These are phyloP conservation scores for Calameuta filiformis DNA, from an alignment of 2,888 invertebrate species.

Conservation along the genomic window DNA sequence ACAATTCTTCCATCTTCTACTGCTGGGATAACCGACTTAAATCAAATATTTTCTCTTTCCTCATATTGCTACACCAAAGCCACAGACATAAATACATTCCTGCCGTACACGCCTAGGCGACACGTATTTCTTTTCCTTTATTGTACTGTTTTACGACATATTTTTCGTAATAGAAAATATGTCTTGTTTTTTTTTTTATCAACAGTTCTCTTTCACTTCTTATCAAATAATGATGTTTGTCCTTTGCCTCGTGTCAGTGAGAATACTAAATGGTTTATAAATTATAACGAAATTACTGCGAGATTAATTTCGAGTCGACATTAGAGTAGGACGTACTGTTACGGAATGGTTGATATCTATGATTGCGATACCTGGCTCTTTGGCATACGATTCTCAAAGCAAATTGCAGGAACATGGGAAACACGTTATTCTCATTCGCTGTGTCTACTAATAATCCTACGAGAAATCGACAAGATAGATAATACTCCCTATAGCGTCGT, in stretches of 20 bases:
- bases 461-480: not conserved
- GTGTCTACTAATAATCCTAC: not conserved
- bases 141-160: not conserved
- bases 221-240: not conserved
- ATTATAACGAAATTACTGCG: not conserved
- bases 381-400: not conserved
- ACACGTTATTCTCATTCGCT: not conserved
- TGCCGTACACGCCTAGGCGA: not conserved
- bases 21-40: not conserved
- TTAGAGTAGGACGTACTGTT: not conserved
- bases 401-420: not conserved
- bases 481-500: not conserved
- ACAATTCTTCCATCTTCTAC: not conserved
- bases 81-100: not conserved
- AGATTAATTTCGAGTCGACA: not conserved
- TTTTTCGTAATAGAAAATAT: not conserved
- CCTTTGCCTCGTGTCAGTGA: not conserved
- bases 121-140: not conserved
- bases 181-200: not conserved
- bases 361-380: not conserved
- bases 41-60: not conserved
- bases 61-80: not conserved
- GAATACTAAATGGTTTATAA: not conserved
- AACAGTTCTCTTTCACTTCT: not conserved
- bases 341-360: not conserved